These are phyloP conservation scores for Scortum barcoo DNA, from an alignment of 2,113 vertebrate species.

Conservation along the genomic window DNA sequence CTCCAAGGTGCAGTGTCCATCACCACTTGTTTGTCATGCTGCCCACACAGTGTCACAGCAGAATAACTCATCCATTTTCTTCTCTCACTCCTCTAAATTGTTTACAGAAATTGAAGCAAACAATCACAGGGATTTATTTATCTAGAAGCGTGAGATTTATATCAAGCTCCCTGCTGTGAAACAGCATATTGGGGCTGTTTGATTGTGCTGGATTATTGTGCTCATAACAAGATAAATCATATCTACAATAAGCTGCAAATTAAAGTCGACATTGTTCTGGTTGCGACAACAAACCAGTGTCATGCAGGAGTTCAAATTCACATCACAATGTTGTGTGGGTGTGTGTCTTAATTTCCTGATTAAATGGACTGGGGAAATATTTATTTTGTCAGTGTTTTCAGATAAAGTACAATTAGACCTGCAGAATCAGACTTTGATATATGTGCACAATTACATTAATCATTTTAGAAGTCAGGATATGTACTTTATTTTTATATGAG, in stretches of 20 bases:
- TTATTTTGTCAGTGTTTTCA: not conserved
- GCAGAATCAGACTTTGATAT: not conserved
- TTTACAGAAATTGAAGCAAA: constrained; percentile 40
- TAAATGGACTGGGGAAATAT: constrained; percentile 3
- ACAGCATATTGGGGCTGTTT: constrained; percentile 30
- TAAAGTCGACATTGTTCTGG: constrained; percentile 30
- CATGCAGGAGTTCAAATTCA: constrained; percentile 3
- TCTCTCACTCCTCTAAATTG: constrained; percentile 20
- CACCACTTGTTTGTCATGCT: constrained; percentile 3
- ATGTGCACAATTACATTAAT: not conserved
- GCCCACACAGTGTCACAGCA: constrained; percentile 1
- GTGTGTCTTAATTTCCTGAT: constrained; percentile 4
- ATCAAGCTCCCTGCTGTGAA: constrained; percentile 39
- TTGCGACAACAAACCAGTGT: constrained; percentile 16
- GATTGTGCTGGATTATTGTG: constrained; percentile 52
- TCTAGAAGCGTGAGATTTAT: constrained; percentile 42
- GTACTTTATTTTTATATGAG: not conserved
- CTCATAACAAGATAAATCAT: constrained; percentile 45
- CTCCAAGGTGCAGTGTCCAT: constrained; percentile 2
- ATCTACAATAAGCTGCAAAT: constrained; percentile 51
- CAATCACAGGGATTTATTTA: constrained; percentile 35
- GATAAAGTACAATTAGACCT: not conserved
- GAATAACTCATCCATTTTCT: constrained; percentile 11
- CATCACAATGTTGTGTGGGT: not conserved
- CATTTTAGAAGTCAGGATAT: not conserved